Percentiles rank a stretch among this genome's conserved stretches.
phyloP scores from a whole-genome alignment of 2,888 invertebrate genomes.

The Microctonus aethiopoides region DNA sequence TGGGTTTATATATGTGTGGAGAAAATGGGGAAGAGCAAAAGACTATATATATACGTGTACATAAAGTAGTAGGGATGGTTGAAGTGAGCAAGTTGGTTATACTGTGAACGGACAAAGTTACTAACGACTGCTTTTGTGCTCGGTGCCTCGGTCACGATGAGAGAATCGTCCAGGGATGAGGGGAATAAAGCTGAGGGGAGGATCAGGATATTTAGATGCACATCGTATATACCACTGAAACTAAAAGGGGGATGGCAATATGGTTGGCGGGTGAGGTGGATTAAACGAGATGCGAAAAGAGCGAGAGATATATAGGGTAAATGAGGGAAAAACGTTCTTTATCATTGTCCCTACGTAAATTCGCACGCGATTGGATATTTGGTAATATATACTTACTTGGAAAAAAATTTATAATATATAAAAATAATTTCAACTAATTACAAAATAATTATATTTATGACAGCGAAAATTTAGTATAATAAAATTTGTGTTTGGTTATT shows the following conservation, averaged over 20 bases:
- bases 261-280: conserved; percentile 40
- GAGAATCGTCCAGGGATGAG: neutral
- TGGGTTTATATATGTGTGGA: neutral
- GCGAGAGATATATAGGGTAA: too few relatives aligned
- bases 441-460: neutral
- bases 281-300: conserved; percentile 45
- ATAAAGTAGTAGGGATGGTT: conserved; percentile 21
- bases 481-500: neutral
- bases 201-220: conserved; percentile 1
- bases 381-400: neutral
- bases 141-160: conserved; percentile 24
- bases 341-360: conserved; percentile 45
- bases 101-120: conserved; percentile 50
- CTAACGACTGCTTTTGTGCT: conserved; percentile 59
- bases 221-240: neutral
- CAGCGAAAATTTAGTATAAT: too few relatives aligned
- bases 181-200: neutral
- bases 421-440: too few relatives aligned
- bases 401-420: neutral
- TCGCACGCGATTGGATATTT: conserved; percentile 33
- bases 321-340: conserved; percentile 42
- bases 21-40: neutral
- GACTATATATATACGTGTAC: neutral
- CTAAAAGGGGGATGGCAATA: neutral
- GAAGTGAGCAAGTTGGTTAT: conserved; percentile 37